Evolutionary conservation across 2,113 vertebrate species (phyloP), one percentile per base, ranked within the genome.

Genomic region (Alligator mississippiensis): DNA sequence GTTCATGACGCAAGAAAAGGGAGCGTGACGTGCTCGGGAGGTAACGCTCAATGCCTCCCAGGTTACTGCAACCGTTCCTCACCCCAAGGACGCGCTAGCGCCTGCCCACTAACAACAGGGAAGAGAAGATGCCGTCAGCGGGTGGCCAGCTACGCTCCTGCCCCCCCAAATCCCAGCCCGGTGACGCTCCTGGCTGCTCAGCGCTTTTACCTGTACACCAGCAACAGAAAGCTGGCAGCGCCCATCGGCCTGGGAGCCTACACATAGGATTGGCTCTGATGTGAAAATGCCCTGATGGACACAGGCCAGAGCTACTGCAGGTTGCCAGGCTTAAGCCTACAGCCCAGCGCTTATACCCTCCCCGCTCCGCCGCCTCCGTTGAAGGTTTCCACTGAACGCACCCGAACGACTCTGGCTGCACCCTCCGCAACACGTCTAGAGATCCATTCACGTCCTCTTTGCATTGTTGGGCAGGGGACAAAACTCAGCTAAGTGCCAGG

Each of bases 31-130:
- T 21, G 30, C 30, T 47, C 10, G 57, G 28, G 25, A 34, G 1
- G 0, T 9, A 54, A 18, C n/a, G 34, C 75, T 64, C 89, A 10
- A 4, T 2, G 24, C 4, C 18, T 11, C 19, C 2, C 2, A 2
- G 70, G 18, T 3, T 58, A 63, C 34, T 59, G 18, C 8, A 18
- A 1, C 6, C 60, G 27, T 28, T 30, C 66, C 66, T 11, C n/a
- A 18, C 3, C 16, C 66, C 21, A 9, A 15, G 5, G n/a, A n/a
- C 28, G 11, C 27, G 47, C 47, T 47, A 6, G 18, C 19, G 18
- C 11, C 17, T 9, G 57, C 47, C 55, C 77, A 80, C 16, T 21
- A 90, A 47, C 58, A 79, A 18, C 1, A 5, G 38, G n/a, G 28
- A 19, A 30, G 21, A 60, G n/a, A 59, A 77, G 16, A 15, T 63